These are phyloP conservation scores for Ectemnius continuus DNA, from an alignment of 2,888 invertebrate genomes.

Conservation along the genomic window DNA sequence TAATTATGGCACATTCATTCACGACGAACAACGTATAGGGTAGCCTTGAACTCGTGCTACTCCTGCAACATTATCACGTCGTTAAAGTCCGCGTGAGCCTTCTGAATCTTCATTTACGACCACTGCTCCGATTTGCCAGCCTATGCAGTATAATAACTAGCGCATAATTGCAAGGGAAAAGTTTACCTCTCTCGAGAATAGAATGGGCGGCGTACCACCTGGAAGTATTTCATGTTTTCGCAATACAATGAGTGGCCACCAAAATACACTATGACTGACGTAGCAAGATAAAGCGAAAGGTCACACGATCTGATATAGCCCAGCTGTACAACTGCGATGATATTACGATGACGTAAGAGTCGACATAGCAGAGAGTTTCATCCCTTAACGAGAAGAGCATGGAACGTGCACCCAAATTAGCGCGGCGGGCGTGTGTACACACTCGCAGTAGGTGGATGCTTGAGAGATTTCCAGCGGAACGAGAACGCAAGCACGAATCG, in stretches of 20 bases:
- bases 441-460: too few species aligned
- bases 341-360: too few species aligned
- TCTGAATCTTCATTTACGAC: constrained; percentile 56
- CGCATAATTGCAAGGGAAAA: constrained; percentile 49
- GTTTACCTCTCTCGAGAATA: constrained; percentile 26
- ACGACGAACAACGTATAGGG: constrained; percentile 18
- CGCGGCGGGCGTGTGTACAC: too few species aligned
- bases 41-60: not conserved
- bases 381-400: too few species aligned
- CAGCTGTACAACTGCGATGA: too few species aligned
- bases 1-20: constrained; percentile 16
- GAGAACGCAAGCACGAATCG: constrained; percentile 1
- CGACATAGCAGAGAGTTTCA: too few species aligned
- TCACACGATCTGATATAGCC: too few species aligned
- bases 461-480: constrained; percentile 1
- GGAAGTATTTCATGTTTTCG: not conserved
- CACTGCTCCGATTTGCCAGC: constrained; percentile 11
- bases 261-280: too few species aligned
- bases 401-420: too few species aligned
- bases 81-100: constrained; percentile 36
- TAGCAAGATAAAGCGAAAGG: too few species aligned
- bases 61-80: constrained; percentile 30
- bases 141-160: too few species aligned
- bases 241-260: too few species aligned
- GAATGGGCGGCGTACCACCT: constrained; percentile 40